phyloP scores from a whole-genome alignment of 2,797 vertebrate species.

The Sebastiscus tertius region DNA sequence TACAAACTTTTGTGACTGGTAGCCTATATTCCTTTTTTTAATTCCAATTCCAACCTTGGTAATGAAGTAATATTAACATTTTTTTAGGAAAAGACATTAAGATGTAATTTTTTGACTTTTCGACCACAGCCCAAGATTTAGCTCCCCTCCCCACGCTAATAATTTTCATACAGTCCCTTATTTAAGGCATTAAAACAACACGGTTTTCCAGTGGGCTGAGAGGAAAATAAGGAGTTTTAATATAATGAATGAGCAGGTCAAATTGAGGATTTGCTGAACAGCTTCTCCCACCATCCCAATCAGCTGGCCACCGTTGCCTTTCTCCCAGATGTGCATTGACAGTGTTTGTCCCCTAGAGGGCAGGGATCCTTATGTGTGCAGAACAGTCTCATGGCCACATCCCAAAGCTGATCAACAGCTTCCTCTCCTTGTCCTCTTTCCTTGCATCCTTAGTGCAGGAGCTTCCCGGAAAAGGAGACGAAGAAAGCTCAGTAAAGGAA shows the following conservation, averaged over 20 bases:
- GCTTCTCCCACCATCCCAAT: conserved; percentile 27
- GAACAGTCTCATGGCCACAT: conserved; percentile 9
- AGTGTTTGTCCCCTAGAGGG: conserved; percentile 62
- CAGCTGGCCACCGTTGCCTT: conserved; percentile 44
- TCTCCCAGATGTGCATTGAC: conserved; percentile 63
- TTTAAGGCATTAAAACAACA: background rate
- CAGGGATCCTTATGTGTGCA: conserved; percentile 38
- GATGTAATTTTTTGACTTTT: accelerated
- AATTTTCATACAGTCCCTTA: conserved; percentile 13
- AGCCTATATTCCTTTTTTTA: no score
- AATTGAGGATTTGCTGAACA: conserved; percentile 12
- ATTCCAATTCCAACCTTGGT: no score
- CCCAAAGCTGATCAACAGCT: background rate
- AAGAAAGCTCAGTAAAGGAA: conserved; percentile 1
- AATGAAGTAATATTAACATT: accelerated
- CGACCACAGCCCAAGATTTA: background rate
- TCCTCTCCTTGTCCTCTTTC: conserved; percentile 13
- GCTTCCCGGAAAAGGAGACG: conserved; percentile 18
- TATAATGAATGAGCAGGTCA: background rate
- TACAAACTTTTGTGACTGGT: no score
- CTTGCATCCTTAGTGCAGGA: conserved; percentile 13
- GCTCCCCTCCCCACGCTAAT: background rate
- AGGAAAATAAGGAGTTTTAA: background rate
- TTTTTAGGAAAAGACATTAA: no score
- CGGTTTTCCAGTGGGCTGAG: background rate